Conservation (phyloP, 2,888 invertebrate species). For the Oscheius sp. region DNA sequence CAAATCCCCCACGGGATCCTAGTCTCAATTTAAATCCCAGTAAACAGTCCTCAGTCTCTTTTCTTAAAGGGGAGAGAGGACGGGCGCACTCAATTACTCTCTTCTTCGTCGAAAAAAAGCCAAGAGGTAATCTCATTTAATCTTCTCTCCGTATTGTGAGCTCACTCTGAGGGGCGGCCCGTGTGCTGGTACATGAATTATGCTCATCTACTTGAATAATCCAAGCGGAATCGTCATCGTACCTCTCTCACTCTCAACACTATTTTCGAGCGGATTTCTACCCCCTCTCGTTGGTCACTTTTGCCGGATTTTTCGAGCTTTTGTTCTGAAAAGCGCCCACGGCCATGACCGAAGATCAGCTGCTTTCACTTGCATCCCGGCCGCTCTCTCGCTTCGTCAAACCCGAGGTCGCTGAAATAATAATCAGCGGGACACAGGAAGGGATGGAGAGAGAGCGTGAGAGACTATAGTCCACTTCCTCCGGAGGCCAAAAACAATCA, state of each 20-base stretch:
- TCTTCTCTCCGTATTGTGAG: too few species aligned
- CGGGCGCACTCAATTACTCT: too few species aligned
- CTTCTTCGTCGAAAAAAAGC: too few species aligned
- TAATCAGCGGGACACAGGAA: neutral
- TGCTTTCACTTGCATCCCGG: constrained; percentile 13
- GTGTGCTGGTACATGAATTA: neutral
- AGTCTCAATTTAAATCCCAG: too few species aligned
- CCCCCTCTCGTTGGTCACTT: neutral
- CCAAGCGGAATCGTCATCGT: too few species aligned
- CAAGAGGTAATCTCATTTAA: too few species aligned
- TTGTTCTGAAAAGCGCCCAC: too few species aligned
- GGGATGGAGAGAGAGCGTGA: neutral
- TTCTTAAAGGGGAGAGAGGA: too few species aligned
- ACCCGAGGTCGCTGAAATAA: constrained; percentile 4
- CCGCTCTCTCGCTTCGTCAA: neutral
- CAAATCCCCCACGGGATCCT: too few species aligned
- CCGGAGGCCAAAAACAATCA: too few species aligned
- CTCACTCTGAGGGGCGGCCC: neutral
- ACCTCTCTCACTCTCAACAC: neutral
- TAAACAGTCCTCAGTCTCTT: too few species aligned
- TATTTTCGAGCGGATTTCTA: neutral
- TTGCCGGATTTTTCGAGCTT: neutral
- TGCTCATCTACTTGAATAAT: too few species aligned
- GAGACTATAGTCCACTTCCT: neutral
- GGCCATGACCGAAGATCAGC: constrained; percentile 11